Percentiles rank a stretch among this genome's conserved stretches.
Evolutionary conservation across 2,113 vertebrate genomes (phyloP).

Genomic region (Elanoides forficatus): DNA sequence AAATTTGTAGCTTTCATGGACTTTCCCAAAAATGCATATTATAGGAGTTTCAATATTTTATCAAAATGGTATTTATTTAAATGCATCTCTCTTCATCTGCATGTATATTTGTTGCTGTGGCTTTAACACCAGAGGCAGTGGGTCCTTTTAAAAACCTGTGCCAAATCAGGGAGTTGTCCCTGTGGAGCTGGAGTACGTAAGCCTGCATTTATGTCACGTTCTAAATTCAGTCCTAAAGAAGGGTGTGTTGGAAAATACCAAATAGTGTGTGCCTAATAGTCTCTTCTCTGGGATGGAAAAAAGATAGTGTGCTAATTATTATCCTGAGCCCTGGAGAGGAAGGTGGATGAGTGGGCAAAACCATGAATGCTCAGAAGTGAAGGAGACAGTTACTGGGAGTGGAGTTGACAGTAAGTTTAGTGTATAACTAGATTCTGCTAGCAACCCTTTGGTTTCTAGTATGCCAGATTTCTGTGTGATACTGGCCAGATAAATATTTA

Average conservation of each 20-base stretch:
- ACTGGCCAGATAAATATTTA: background rate
- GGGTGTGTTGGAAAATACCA: background rate
- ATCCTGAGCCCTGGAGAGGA: background rate
- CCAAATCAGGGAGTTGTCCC: background rate
- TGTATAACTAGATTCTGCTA: background rate
- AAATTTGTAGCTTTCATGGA: background rate
- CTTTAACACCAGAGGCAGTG: background rate
- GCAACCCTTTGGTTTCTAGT: background rate
- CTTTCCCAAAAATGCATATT: background rate
- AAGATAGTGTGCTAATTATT: background rate
- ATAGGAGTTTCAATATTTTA: background rate
- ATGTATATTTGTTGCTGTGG: background rate
- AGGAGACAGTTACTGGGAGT: background rate
- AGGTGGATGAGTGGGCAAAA: background rate
- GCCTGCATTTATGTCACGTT: accelerated
- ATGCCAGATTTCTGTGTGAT: background rate
- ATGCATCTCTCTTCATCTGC: background rate
- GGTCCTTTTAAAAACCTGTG: background rate
- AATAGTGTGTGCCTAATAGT: background rate
- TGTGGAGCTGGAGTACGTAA: background rate
- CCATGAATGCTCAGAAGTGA: background rate
- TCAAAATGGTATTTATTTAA: background rate
- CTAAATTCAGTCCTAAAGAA: background rate
- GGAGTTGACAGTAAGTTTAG: background rate
- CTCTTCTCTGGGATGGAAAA: background rate